Base-by-base conservation (phyloP, 2,888 invertebrate genomes). In the Loripinus fragilis region DNA sequence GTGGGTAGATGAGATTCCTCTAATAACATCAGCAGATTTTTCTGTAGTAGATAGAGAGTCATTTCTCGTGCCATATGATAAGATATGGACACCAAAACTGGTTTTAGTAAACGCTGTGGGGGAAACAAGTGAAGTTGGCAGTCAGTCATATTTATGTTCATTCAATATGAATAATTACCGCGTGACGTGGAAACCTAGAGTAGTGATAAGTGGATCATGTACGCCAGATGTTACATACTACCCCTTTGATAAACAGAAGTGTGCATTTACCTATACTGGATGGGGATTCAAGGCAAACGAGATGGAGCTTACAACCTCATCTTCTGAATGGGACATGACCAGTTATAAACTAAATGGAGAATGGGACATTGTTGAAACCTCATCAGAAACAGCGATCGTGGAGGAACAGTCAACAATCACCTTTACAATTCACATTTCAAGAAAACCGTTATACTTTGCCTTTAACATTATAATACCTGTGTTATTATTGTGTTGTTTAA, bases 11-110 rank as follows among this genome's bases (percentile, higher is more conserved):
- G 70, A 70, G 48, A 52, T 15, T 28, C 52, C 55, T n/a, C 7
- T 52, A 1, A 35, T 52, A 23, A 12, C 33, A 17, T 67, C 67
- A 25, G 25, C 12, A 3, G 23, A 10, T 1, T 67, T 67, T 25
- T 20, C 10, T 52, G 25, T 52, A 25, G 25, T 20, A 8, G 52
- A 52, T 25, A 12, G 52, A 52, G 10, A 52, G 15, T 38, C 67
- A 20, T 60, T 60, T 60, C 60, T 60, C 5, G 60, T 60, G 20
- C 60, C 60, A 33, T 20, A 60, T 20, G 33, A 60, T 60, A 60
- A 60, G 20, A 33, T 60, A n/a, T 81, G 81, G 81, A 81, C 81
- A 8, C 81, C 81, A 17, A 72, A 74, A n/a, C 28, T 81, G 3
- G 69, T 78, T 33, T 50, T 81, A 10, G 23, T 55, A 12, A 79